Conservation (phyloP, 2,113 vertebrate genomes). For the Theristicus caerulescens region DNA sequence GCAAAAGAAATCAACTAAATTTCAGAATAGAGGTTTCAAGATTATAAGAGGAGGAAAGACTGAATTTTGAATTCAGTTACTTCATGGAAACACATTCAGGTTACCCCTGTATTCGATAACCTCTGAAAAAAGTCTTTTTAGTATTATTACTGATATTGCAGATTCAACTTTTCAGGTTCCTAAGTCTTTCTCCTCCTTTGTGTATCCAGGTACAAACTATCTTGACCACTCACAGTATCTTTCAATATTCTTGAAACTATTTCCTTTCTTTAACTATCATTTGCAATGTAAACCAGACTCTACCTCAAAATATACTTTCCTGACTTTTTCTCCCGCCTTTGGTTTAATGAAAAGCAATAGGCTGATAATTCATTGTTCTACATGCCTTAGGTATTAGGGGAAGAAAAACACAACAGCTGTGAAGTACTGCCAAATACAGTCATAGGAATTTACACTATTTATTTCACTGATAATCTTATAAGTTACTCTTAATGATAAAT, state of each 20-base stretch:
- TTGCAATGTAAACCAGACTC: neutral
- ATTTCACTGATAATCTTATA: slow-evolving; percentile 5
- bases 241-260: neutral
- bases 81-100: neutral
- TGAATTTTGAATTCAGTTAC: neutral
- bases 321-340: neutral
- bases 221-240: neutral
- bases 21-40: neutral
- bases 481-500: slow-evolving; percentile 27
- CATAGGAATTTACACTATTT: neutral
- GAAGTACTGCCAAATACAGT: neutral
- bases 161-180: neutral
- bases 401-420: neutral
- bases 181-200: neutral
- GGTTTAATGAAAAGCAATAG: neutral
- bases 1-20: neutral
- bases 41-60: neutral
- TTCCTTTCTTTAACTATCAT: neutral
- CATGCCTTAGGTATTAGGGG: accelerated
- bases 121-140: neutral
- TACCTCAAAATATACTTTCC: neutral
- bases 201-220: neutral
- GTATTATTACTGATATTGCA: neutral
- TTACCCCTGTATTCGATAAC: neutral
- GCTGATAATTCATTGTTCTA: neutral